Evolutionary conservation across 2,797 vertebrate genomes (phyloP).

Genomic region (Cirrhinus mrigala): DNA sequence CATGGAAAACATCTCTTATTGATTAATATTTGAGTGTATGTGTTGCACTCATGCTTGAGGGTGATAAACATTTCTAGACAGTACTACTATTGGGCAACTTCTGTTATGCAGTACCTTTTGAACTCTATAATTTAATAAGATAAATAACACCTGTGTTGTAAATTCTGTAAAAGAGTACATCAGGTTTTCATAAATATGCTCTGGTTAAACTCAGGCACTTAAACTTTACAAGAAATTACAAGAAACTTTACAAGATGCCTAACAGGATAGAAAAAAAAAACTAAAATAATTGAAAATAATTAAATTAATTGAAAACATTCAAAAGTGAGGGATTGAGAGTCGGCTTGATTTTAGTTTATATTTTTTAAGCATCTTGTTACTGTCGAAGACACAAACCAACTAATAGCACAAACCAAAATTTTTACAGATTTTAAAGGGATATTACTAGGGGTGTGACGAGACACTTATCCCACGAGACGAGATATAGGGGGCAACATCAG

Average conservation of each 20-base stretch:
- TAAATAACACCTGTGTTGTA: background rate
- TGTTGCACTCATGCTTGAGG: background rate
- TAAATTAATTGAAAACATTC: no score
- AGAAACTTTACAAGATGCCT: background rate
- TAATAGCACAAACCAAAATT: background rate
- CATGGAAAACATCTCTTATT: background rate
- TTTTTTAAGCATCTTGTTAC: background rate
- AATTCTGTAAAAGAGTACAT: background rate
- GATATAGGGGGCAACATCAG: background rate
- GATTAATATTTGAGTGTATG: background rate
- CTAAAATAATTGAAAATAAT: background rate
- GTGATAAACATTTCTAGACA: background rate
- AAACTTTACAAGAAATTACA: background rate
- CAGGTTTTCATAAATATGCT: background rate
- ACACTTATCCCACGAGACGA: no score
- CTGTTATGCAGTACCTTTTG: background rate
- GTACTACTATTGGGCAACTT: background rate
- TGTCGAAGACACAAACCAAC: background rate
- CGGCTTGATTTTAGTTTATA: background rate
- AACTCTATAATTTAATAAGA: background rate
- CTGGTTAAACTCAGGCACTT: background rate
- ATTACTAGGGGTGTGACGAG: no score
- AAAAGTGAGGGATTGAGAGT: background rate
- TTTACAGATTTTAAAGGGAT: background rate
- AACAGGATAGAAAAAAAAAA: background rate